Evolutionary conservation across 2,888 invertebrate genomes (phyloP).

Genomic region (Thecocarcelia acutangulata): DNA sequence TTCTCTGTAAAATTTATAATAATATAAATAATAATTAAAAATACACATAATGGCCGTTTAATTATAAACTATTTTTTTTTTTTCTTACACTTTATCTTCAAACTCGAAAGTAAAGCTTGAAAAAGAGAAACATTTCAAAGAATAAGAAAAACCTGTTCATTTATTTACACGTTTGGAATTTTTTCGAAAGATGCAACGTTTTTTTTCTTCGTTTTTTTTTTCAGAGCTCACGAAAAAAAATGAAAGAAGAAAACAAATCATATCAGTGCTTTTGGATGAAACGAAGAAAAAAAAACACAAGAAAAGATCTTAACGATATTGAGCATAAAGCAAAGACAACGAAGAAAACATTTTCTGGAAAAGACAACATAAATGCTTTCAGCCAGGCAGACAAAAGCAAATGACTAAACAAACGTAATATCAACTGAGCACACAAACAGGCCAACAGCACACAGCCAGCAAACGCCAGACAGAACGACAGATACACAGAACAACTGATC

Average conservation of each 20-base stretch:
- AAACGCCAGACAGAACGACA: constrained; percentile 27
- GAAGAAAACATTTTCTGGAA: constrained; percentile 42
- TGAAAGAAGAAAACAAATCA: constrained; percentile 60
- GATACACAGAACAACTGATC: constrained; percentile 55
- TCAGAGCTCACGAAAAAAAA: constrained; percentile 55
- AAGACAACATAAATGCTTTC: constrained; percentile 57
- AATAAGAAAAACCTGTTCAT: constrained; percentile 65
- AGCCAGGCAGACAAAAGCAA: constrained; percentile 49
- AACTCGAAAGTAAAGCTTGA: neutral
- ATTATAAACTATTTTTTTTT: constrained; percentile 2
- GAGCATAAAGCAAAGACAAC: constrained; percentile 55
- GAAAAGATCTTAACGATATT: constrained; percentile 61
- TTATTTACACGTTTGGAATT: constrained; percentile 66
- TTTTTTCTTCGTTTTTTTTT: constrained; percentile 33
- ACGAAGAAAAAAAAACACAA: constrained; percentile 39
- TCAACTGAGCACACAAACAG: constrained; percentile 67
- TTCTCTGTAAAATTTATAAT: neutral
- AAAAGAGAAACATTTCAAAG: constrained; percentile 15
- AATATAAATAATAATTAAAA: constrained; percentile 31
- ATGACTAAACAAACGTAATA: constrained; percentile 65
- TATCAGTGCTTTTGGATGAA: constrained; percentile 39
- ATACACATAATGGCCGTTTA: constrained; percentile 1
- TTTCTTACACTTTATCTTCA: constrained; percentile 19
- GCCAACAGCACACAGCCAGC: constrained; percentile 24
- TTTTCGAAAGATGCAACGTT: constrained; percentile 61